Percentiles rank a stretch among this genome's conserved stretches.
Conservation (phyloP, 2,888 invertebrate species). For the Yponomeuta sedellus region DNA sequence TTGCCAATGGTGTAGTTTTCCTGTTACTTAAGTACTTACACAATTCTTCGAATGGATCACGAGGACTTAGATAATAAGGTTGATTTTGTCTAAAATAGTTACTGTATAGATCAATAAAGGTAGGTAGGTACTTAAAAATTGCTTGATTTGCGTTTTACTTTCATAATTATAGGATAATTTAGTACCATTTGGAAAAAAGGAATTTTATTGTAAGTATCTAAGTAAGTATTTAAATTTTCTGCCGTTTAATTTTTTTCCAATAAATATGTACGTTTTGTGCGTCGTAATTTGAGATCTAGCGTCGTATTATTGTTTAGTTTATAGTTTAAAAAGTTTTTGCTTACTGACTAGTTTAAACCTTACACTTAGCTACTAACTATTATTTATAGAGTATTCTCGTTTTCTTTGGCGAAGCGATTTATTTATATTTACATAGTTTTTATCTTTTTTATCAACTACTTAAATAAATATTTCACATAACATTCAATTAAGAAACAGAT, state of each 20-base stretch:
- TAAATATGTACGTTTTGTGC: not conserved
- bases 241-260: no score
- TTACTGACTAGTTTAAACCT: constrained; percentile 2
- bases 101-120: no score
- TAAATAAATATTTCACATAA: constrained; percentile 9
- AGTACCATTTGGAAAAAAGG: no score
- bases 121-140: not conserved
- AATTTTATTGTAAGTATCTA: no score
- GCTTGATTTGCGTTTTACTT: not conserved
- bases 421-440: constrained; percentile 48
- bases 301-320: constrained; percentile 17
- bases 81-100: no score
- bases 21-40: not conserved
- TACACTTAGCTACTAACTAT: constrained; percentile 25
- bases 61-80: not conserved
- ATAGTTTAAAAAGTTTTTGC: constrained; percentile 4
- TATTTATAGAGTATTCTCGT: constrained; percentile 48
- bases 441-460: constrained; percentile 19
- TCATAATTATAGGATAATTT: no score
- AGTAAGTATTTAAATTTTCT: no score
- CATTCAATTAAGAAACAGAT: not conserved
- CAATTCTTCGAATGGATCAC: not conserved
- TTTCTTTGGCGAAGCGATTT: constrained; percentile 56
- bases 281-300: constrained; percentile 30
- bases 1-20: not conserved